A percentile compares a stretch with the other conserved stretches of the same genome.
phyloP scores from a whole-genome alignment of 2,888 invertebrate species.

The Diploptera punctata region DNA sequence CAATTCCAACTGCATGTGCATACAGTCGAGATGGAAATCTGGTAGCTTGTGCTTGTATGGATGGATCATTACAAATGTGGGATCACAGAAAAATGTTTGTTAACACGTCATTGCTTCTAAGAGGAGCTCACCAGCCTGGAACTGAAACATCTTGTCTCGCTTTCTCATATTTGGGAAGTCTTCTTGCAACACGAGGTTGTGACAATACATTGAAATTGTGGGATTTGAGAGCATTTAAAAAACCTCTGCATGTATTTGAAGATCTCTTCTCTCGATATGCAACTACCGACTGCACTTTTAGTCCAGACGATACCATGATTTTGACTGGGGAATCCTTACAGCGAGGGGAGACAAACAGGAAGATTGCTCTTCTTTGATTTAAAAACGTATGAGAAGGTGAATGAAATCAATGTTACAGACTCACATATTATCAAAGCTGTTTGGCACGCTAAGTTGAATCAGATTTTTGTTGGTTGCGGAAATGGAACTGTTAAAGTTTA shows the following conservation, averaged over 20 bases:
- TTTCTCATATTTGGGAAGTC: constrained; percentile 86
- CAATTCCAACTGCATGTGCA: constrained; percentile 82
- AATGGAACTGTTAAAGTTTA: constrained; percentile 90
- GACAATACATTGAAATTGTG: constrained; percentile 96
- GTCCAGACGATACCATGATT: constrained; percentile 90
- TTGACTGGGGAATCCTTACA: constrained; percentile 86
- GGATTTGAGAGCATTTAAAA: constrained; percentile 86
- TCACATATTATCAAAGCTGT: constrained; percentile 86
- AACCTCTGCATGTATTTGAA: constrained; percentile 71
- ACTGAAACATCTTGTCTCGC: constrained; percentile 82
- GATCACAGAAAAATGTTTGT: constrained; percentile 92
- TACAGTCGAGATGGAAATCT: constrained; percentile 87
- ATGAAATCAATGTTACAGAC: constrained; percentile 76
- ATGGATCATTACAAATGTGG: constrained; percentile 98
- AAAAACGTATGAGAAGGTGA: constrained; percentile 74
- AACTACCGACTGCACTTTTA: constrained; percentile 81
- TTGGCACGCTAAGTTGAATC: constrained; percentile 99
- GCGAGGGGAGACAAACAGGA: constrained; percentile 67
- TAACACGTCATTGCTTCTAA: constrained; percentile 78
- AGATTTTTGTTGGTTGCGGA: constrained; percentile 91
- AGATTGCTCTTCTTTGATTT: constrained; percentile 81
- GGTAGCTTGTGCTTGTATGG: constrained; percentile 90
- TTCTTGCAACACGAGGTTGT: constrained; percentile 81
- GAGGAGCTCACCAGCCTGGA: constrained; percentile 81
- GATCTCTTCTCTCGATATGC: constrained; percentile 85